Conservation (phyloP, 1,140 invertebrate genomes). For the Drosophila ohnishii region DNA sequence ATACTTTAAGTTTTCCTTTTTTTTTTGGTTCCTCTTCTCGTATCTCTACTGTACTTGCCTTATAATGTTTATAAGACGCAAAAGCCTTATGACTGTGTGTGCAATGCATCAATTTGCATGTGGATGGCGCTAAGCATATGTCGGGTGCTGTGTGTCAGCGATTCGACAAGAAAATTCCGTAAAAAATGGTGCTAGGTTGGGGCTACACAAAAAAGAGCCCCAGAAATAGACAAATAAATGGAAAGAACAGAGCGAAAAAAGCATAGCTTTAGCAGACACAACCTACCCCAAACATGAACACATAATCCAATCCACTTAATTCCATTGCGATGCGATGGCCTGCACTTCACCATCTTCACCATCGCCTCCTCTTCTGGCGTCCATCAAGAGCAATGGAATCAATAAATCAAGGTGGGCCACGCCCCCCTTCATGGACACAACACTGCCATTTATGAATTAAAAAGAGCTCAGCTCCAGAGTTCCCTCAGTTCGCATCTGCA, state of each 20-base stretch:
- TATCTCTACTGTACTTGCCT: not conserved
- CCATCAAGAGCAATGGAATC: conserved; percentile 27
- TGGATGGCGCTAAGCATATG: conserved; percentile 44
- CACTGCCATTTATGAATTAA: conserved; percentile 63
- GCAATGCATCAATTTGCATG: conserved; percentile 5
- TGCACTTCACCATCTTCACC: not conserved
- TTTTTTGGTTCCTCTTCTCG: too few relatives aligned
- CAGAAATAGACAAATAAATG: conserved; percentile 7
- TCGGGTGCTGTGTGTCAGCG: conserved; percentile 56
- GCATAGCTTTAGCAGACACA: conserved; percentile 12
- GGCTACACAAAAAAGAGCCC: not conserved
- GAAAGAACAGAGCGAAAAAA: not conserved
- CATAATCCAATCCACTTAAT: conserved; percentile 45
- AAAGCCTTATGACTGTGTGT: not conserved
- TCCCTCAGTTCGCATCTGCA: conserved; percentile 26
- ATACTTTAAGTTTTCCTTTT: too few relatives aligned
- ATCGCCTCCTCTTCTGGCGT: not conserved
- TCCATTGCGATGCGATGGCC: conserved; percentile 9
- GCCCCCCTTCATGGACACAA: conserved; percentile 46
- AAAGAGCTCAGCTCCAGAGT: conserved; percentile 36
- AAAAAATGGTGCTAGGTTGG: conserved; percentile 17
- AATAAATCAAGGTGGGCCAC: conserved; percentile 66
- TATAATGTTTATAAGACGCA: conserved; percentile 11
- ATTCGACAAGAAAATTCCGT: conserved; percentile 25
- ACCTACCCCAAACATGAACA: conserved; percentile 42